Percentiles rank a stretch among this genome's conserved stretches.
phyloP scores from a whole-genome alignment of 2,113 vertebrate species.

The Crotalus helleri region DNA sequence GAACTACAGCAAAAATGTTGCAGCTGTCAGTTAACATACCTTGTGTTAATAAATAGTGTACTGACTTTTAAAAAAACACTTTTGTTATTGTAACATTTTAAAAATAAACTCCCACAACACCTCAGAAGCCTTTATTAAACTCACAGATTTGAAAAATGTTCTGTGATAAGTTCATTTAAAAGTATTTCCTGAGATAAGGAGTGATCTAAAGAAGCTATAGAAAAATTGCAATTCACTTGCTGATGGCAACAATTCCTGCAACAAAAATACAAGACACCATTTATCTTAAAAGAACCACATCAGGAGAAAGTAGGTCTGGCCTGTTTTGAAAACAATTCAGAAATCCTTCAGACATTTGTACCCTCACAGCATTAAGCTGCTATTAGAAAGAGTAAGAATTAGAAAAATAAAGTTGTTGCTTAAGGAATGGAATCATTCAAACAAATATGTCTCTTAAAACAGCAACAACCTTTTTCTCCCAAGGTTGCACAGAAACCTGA shows the following conservation, averaged over 20 bases:
- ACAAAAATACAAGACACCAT: neutral
- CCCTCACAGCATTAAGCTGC: neutral
- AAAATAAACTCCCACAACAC: neutral
- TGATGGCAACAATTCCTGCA: neutral
- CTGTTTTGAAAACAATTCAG: neutral
- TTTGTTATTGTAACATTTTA: conserved; percentile 6
- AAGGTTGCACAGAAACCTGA: neutral
- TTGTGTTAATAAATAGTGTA: conserved; percentile 4
- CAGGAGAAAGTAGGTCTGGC: neutral
- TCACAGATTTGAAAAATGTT: neutral
- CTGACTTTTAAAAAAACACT: neutral
- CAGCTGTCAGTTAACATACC: neutral
- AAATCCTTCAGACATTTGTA: neutral
- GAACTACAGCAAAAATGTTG: neutral
- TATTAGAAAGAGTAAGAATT: neutral
- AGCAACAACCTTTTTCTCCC: neutral
- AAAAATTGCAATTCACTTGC: neutral
- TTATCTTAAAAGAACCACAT: neutral
- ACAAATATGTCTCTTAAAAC: neutral
- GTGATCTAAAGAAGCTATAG: neutral
- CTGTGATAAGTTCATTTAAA: neutral
- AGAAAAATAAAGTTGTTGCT: neutral
- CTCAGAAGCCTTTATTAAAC: neutral
- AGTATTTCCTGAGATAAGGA: neutral
- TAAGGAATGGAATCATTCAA: neutral